Evolutionary conservation across 2,113 vertebrate genomes (phyloP).

Genomic region (Rhagologus leucostigma): DNA sequence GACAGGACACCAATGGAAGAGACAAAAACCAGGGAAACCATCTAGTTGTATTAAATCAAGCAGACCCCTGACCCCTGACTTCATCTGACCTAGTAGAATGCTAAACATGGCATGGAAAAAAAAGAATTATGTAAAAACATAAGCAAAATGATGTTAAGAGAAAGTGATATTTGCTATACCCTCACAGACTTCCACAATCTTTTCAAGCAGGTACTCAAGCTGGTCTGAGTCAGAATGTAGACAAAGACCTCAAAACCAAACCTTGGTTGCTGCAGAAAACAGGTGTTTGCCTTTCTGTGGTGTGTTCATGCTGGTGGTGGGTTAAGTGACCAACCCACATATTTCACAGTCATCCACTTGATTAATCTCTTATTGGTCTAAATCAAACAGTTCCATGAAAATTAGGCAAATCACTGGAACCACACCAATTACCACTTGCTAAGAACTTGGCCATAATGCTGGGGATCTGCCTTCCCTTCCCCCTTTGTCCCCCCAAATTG

Average conservation of each 20-base stretch:
- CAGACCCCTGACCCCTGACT: slow-evolving; percentile 25
- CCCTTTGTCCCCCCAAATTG: not conserved
- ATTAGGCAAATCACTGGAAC: not conserved
- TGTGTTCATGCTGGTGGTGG: not conserved
- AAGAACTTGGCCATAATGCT: not conserved
- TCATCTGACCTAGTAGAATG: slow-evolving; percentile 59
- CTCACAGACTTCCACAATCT: not conserved
- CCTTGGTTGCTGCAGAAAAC: not conserved
- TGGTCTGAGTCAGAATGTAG: not conserved
- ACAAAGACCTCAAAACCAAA: not conserved
- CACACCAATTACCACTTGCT: not conserved
- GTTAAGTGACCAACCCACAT: not conserved
- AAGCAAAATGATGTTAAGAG: not conserved
- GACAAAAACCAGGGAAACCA: slow-evolving; percentile 68
- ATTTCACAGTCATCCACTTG: not conserved
- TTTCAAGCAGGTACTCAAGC: not conserved
- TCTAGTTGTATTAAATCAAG: slow-evolving; percentile 72
- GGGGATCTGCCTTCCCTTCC: not conserved
- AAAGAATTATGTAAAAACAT: slow-evolving; percentile 15
- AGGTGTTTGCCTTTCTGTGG: not conserved
- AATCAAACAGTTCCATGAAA: not conserved
- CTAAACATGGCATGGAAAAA: slow-evolving; percentile 18
- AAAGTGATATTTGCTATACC: not conserved
- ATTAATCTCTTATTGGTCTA: not conserved
- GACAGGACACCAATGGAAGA: slow-evolving; percentile 67